Percentiles rank a stretch among this genome's conserved stretches.
phyloP scores from a whole-genome alignment of 2,888 invertebrate species.

The Eupithecia exiguata region DNA sequence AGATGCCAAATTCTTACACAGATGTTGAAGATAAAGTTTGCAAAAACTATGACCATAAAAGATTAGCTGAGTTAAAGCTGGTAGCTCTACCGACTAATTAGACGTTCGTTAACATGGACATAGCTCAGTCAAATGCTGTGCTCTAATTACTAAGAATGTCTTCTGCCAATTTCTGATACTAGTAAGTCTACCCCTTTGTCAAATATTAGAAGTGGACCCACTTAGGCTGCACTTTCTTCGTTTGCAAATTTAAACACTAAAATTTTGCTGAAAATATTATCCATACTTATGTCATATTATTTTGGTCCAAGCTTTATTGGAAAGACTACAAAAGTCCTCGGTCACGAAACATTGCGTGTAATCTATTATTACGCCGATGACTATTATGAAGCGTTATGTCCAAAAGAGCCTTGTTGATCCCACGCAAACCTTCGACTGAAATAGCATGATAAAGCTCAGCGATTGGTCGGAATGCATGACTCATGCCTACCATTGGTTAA shows the following conservation, averaged over 20 bases:
- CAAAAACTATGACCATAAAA: no score
- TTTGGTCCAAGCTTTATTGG: not conserved
- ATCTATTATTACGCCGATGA: slow-evolving; percentile 58
- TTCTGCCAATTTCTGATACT: not conserved
- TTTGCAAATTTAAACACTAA: not conserved
- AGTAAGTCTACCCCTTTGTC: not conserved
- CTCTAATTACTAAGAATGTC: not conserved
- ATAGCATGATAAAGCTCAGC: slow-evolving; percentile 60
- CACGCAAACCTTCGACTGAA: slow-evolving; percentile 68
- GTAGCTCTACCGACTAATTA: no score
- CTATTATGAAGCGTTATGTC: slow-evolving; percentile 68
- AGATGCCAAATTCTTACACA: not conserved
- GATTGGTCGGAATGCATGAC: slow-evolving; percentile 66
- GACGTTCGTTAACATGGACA: no score
- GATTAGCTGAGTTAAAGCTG: no score
- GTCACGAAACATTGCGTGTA: slow-evolving; percentile 20
- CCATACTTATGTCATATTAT: not conserved
- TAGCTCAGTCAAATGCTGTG: not conserved
- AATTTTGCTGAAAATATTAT: not conserved
- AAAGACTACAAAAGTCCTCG: slow-evolving; percentile 21
- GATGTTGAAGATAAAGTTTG: not conserved
- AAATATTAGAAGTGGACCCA: not conserved
- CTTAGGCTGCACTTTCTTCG: not conserved
- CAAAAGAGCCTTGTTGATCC: slow-evolving; percentile 78
- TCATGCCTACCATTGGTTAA: slow-evolving; percentile 64